Evolutionary conservation across 1,140 invertebrate species (phyloP), one percentile per base, ranked within the genome.

Genomic region (Eriosoma lanigerum): DNA sequence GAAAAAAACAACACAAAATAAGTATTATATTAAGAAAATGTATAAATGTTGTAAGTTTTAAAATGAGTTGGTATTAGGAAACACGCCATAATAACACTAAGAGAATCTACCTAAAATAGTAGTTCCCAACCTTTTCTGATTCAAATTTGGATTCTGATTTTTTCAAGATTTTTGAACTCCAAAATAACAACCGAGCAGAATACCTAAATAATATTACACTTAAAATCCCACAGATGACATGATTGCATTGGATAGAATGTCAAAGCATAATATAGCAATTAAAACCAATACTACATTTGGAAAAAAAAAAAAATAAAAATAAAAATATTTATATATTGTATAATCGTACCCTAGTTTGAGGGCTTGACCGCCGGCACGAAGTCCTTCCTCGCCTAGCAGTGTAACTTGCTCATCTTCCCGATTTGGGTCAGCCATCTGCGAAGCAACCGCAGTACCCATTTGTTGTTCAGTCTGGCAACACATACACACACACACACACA

Each of bases 341-440:
- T 62, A 80, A 81, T 88, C 88, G 92, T 92, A 96, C 94, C 93
- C 96, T 86, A 98, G 89, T 89, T 96, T 96, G 87, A 97, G 92
- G 87, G 94, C 93, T 81, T 83, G 83, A 87, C 95, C 95, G 87
- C 94, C 93, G 85, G 94, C 92, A 86, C 94, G 91, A 84, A 95
- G 90, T 85, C 93, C 94, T 88, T 98, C 96, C 88, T 97, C 96
- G 85, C 95, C 95, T 84, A 98, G 90, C 84, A 98, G 90, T 84
- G 94, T 95, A 83, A 96, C 93, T 88, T 94, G 94, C 87, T 98
- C 96, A 88, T 98, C 96, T 87, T 95, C 93, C 84, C 93, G 91
- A 86, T 93, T 92, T 86, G 93, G 92, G 87, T 94, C 93, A 87
- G 93, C 93, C 93, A 95, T 94, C 93, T 95, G 92, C 68, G 81